Conservation (phyloP, 2,113 vertebrate genomes). For the Thamnaconus septentrionalis region DNA sequence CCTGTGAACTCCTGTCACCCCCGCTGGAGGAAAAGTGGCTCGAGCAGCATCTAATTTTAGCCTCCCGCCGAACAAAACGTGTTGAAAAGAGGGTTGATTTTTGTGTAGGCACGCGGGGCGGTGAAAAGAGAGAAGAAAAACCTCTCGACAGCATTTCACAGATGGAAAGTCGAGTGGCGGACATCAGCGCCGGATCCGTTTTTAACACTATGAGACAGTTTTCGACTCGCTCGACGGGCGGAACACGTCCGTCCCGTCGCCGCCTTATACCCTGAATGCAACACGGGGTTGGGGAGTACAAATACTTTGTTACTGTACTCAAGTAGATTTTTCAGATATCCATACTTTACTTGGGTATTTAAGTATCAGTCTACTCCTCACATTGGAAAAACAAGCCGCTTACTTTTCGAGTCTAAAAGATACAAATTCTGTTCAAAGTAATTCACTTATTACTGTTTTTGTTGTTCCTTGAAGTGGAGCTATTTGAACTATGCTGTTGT, state of each 20-base stretch:
- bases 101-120: constrained; percentile 9
- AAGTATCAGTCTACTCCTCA: too few relatives aligned
- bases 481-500: too few relatives aligned
- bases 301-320: too few relatives aligned
- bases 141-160: constrained; percentile 17
- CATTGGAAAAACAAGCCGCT: too few relatives aligned
- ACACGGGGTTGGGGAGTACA: too few relatives aligned
- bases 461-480: too few relatives aligned
- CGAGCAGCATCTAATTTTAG: constrained; percentile 54
- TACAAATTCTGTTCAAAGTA: too few relatives aligned
- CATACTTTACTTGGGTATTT: too few relatives aligned
- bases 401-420: too few relatives aligned
- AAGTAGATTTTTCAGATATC: too few relatives aligned
- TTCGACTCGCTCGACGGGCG: constrained; percentile 28
- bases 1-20: constrained; percentile 33
- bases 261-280: too few relatives aligned
- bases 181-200: constrained; percentile 21
- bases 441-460: too few relatives aligned
- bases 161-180: constrained; percentile 25
- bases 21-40: constrained; percentile 48
- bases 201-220: constrained; percentile 34
- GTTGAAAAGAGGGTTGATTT: constrained; percentile 26
- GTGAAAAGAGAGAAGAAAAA: constrained; percentile 4
- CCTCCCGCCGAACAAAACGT: constrained; percentile 19
- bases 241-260: constrained; percentile 18